Evolutionary conservation across 37 sponge, comb jelly and placozoan genomes (phyloP), one percentile per base, ranked within the genome.

Genomic region (Dysidea cf. avara): DNA sequence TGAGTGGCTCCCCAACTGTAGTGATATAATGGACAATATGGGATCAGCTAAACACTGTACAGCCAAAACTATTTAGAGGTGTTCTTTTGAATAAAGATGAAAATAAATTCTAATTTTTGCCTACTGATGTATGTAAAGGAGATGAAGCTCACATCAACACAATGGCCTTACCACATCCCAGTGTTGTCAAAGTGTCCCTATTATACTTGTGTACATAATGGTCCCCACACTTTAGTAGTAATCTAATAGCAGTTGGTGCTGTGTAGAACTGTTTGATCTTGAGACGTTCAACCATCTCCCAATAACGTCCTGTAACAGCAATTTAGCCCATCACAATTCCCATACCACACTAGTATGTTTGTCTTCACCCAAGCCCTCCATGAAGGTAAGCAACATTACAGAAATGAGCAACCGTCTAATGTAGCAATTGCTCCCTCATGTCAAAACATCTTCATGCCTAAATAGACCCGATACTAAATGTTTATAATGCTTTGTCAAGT

Each of bases 261-360:
- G 83, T 80, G 85, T 96, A 96, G 40, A 96, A 78, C 69, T 96
- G 96, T 26, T 77, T 96, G 56, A 96, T 58, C 71, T 80, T 82
- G 3, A 96, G 71, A 18, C 96, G 82, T 49, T 91, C 78, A 9
- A 96, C 93, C 85, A 88, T 96, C 78, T 96, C 96, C 96, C 96
- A 96, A 77, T 96, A 96, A 0, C 96, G 85, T 37, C 96, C 96
- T 94, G 31, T 17, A 28, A 53, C 1, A 77, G n/a, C n/a, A 38
- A 46, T 18, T 13, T 14, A 18, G 5, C 16, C 26, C 12, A 25
- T 26, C 47, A 43, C 9, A 43, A 43, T 43, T 5, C 46, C 46
- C 25, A 46, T 47, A 67, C 50, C 3, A 67, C 68, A 67, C 21
- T 35, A 64, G 9, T 7, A n/a, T 29, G 38, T 21, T 20, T 24